Evolutionary conservation across 2,888 invertebrate genomes (phyloP).

Genomic region (Nasonovia ribisnigri): DNA sequence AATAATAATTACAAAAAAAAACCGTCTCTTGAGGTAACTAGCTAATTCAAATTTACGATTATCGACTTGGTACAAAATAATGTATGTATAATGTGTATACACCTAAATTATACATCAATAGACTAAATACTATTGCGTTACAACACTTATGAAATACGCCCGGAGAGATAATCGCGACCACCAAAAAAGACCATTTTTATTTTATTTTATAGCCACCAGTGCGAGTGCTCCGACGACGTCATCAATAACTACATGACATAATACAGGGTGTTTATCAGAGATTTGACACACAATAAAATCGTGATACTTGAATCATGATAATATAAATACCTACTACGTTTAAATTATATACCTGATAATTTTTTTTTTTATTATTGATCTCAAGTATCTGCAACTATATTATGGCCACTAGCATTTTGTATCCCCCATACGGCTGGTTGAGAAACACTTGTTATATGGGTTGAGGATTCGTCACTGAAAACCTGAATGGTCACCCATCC

Average conservation of each 20-base stretch:
- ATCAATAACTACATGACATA: not conserved
- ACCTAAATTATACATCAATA: not conserved
- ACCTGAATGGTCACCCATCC: no score
- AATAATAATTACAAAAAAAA: conserved; percentile 14
- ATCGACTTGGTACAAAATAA: not conserved
- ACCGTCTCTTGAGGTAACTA: not conserved
- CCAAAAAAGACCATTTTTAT: not conserved
- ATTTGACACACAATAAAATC: not conserved
- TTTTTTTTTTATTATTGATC: no score
- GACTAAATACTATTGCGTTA: not conserved
- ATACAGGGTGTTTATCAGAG: not conserved
- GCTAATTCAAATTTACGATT: conserved; percentile 35
- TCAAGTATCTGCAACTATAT: no score
- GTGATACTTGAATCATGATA: not conserved
- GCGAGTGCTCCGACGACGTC: not conserved
- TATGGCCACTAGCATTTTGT: no score
- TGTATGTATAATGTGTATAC: not conserved
- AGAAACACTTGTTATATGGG: no score
- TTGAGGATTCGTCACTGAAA: no score
- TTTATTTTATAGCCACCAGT: not conserved
- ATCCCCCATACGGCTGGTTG: no score
- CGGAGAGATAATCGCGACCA: not conserved
- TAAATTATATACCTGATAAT: no score
- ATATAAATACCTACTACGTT: not conserved
- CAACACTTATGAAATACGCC: not conserved